A percentile compares a stretch with the other conserved stretches of the same genome.
These are phyloP conservation scores for Paracentrotus lividus DNA, from an alignment of 53 echinoderm and acorn worm species.

Conservation along the genomic window DNA sequence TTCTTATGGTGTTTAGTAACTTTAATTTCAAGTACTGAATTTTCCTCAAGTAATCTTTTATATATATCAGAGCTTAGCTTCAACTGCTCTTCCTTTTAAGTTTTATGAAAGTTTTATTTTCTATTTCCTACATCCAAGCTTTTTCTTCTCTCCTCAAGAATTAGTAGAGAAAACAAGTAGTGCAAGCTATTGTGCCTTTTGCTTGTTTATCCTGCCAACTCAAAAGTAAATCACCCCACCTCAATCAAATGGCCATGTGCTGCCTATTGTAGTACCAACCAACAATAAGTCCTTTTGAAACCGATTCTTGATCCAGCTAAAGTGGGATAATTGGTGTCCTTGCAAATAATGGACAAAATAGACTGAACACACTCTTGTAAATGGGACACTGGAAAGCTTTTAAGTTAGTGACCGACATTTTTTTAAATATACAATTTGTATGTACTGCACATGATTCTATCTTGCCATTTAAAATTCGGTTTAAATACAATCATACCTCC, in stretches of 20 bases:
- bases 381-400: neutral
- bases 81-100: neutral
- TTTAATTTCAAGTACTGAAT: no score
- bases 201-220: neutral
- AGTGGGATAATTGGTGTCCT: conserved; percentile 37
- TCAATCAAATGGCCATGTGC: conserved; percentile 6
- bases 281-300: conserved; percentile 12
- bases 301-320: neutral
- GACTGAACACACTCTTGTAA: neutral
- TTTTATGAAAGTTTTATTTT: neutral
- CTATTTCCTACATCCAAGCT: neutral
- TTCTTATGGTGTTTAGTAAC: no score
- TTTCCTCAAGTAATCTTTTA: no score
- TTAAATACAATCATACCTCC: neutral
- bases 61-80: neutral
- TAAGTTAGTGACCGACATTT: conserved; percentile 12
- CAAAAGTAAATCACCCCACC: neutral
- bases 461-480: neutral
- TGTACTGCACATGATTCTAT: neutral
- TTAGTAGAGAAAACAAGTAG: neutral
- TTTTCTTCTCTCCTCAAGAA: neutral
- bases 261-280: neutral
- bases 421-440: no score
- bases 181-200: neutral
- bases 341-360: neutral